Evolutionary conservation across 2,797 vertebrate genomes (phyloP), one percentile per base, ranked within the genome.

Genomic region (Acanthiza pusilla): DNA sequence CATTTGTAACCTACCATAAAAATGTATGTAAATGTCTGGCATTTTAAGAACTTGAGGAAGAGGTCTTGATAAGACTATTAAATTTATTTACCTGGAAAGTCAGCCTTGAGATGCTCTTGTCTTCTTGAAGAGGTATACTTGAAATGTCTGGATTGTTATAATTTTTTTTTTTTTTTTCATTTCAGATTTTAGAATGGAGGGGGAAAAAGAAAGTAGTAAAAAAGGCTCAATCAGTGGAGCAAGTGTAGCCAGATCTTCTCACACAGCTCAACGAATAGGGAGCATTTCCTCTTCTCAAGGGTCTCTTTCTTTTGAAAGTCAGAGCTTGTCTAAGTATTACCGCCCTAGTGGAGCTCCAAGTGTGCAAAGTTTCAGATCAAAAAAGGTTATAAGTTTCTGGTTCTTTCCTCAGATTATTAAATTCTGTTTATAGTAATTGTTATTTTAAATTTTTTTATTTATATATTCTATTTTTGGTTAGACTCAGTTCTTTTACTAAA

Each of bases 361-460:
- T 16, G 45, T 98, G 2, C 97, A 98, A 84, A 84, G 89, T 11
- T 43, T 94, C 16, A 98, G 94, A 91, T 96, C 98, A 96, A 98
- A 50, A 93, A 97, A 98, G 98, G 98, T 98, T 82, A 36, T 54
- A 85, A 36, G 12, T 82, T 70, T 92, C 36, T 78, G 9, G 0
- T 73, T 92, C 15, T 80, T 91, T 72, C 43, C 29, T 60, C 9
- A 58, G 48, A 70, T 63, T 2, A 45, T 79, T 79, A 42, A 62
- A 60, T 70, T 63, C 3, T 51, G 5, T 81, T 84, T 53, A 10
- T 54, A 11, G 18, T 42, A 61, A 27, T 58, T 3, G 10, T 40
- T 74, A 63, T 1, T 29, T 47, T 26, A 20, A 23, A 6, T 10
- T 3, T 5, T 19, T 42, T 23, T 5, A 7, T 43, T 38, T n/a